These are phyloP conservation scores for Yponomeuta malinellus DNA, from an alignment of 2,888 invertebrate genomes.

Conservation along the genomic window DNA sequence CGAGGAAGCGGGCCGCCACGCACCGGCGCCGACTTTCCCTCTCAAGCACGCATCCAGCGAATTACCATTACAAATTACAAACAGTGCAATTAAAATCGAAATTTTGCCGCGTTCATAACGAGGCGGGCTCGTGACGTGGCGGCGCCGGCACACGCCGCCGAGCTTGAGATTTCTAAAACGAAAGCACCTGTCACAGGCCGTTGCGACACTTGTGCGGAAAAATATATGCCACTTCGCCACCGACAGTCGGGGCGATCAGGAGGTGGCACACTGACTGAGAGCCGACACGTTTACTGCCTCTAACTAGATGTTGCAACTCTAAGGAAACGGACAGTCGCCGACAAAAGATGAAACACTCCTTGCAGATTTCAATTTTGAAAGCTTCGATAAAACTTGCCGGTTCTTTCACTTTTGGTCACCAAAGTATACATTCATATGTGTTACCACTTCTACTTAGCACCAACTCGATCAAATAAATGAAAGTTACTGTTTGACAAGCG, in stretches of 20 bases:
- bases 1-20: constrained; percentile 47
- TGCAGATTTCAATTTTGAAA: not conserved
- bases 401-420: not conserved
- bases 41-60: constrained; percentile 47
- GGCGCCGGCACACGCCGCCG: constrained; percentile 27
- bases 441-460: not conserved
- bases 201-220: constrained; percentile 27
- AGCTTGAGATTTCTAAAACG: constrained; percentile 41
- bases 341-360: constrained; percentile 7
- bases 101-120: constrained; percentile 37
- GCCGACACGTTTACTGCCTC: not conserved
- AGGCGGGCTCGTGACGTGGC: constrained; percentile 35
- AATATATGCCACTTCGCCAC: constrained; percentile 1
- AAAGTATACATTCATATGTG: not conserved
- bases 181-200: constrained; percentile 41
- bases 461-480: not conserved
- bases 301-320: not conserved
- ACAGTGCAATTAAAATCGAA: constrained; percentile 24
- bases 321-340: not conserved
- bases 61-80: constrained; percentile 38
- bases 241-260: not conserved
- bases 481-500: constrained; percentile 1
- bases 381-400: constrained; percentile 1
- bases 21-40: constrained; percentile 63
- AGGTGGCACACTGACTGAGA: constrained; percentile 2